Evolutionary conservation across 2,797 vertebrate genomes (phyloP).

Genomic region (Melanotaenia pygmaea): DNA sequence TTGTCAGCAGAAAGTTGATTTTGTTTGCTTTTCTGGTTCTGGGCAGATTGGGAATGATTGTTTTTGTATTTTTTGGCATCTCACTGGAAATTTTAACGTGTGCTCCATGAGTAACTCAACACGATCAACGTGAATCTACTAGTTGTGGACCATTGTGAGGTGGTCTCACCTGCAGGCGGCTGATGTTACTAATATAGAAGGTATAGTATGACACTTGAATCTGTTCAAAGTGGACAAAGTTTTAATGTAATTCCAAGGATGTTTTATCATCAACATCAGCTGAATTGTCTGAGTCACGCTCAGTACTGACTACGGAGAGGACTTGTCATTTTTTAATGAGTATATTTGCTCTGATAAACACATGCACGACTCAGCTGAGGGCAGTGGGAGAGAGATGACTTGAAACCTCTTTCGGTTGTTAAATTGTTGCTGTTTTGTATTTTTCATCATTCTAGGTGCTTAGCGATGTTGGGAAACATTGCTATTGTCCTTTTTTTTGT

Average conservation of each 20-base stretch:
- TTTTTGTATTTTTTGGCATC: constrained; percentile 54
- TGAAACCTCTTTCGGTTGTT: constrained; percentile 50
- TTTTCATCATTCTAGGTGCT: constrained; percentile 59
- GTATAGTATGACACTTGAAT: constrained; percentile 14
- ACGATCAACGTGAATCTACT: constrained; percentile 13
- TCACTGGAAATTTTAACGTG: constrained; percentile 23
- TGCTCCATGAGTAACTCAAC: constrained; percentile 34
- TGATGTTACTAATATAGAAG: neutral
- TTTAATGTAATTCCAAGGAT: constrained; percentile 25
- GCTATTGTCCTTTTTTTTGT: constrained; percentile 27
- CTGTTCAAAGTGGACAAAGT: constrained; percentile 7
- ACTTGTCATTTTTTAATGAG: constrained; percentile 32
- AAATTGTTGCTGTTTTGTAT: constrained; percentile 48
- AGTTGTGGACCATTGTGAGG: neutral
- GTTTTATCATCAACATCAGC: constrained; percentile 31
- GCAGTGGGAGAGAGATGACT: constrained; percentile 39
- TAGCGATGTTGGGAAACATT: constrained; percentile 59
- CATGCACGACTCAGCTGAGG: constrained; percentile 13
- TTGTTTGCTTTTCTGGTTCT: constrained; percentile 13
- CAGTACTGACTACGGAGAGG: constrained; percentile 68
- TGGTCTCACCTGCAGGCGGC: neutral
- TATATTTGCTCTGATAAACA: constrained; percentile 20
- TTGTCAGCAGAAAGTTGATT: constrained; percentile 23
- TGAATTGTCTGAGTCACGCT: constrained; percentile 43
- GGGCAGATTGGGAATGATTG: constrained; percentile 56